Base-by-base conservation (phyloP, 2,113 vertebrate species). In the Psettodes erumei region DNA sequence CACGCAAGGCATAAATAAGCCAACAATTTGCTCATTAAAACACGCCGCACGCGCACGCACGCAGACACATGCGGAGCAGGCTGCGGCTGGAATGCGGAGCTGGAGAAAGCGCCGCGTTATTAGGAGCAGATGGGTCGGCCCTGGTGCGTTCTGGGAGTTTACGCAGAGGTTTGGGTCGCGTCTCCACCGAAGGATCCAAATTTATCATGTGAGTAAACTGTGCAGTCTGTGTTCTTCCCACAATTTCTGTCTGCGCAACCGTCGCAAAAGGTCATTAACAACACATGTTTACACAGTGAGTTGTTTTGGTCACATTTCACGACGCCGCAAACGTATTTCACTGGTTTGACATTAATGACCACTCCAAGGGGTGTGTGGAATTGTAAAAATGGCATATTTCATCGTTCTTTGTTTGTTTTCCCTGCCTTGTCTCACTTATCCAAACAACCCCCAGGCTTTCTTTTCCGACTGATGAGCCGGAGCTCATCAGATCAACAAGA, bases 81-180 rank as follows among this genome's bases (percentile, higher is more conserved):
- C 83, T 23, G 71, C 79, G 1, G 84, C 2, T 58, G 78, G 78
- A 87, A 89, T 84, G 75, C 38, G 45, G 48, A 59, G 69, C 19
- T 30, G 64, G 71, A 66, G 69, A 65, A 62, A 62, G 27, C 18
- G 0, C 2, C 0, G 21, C 19, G 60, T 89, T 84, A 90, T 86
- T 76, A 43, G 71, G 73, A 89, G 88, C 87, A 88, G 90, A 90
- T 89, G 88, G 67, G 55, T 73, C 62, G 18, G 43, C 1, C 13
- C 38, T n/a, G 75, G 60, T 48, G 69, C 27, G 59, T 72, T 64
- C 1, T 77, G 60, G 59, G 61, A 59, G 69, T 77, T 74, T 78
- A 59, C 40, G 6, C 37, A 47, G 56, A 64, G 54, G 55, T 8
- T 73, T 30, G 51, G 68, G 60, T 84, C 63, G 73, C 18, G 3